Evolutionary conservation across 2,113 vertebrate genomes (phyloP).

Genomic region (Tragelaphus imberbis): DNA sequence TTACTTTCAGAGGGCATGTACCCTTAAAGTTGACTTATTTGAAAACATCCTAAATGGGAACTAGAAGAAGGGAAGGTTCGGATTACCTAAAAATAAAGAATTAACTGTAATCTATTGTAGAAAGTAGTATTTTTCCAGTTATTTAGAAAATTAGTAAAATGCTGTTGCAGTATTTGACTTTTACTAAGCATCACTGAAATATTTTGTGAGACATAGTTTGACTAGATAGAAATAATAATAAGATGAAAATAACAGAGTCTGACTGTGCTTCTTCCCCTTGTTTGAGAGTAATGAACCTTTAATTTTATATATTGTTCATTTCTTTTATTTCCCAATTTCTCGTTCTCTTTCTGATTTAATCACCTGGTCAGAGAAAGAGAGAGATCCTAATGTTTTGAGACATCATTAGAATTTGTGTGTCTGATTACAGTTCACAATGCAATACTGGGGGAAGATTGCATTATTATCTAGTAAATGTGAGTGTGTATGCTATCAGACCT

Average conservation of each 20-base stretch:
- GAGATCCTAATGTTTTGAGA: neutral
- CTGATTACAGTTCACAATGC: neutral
- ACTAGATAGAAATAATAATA: neutral
- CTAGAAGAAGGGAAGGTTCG: neutral
- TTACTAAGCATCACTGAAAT: neutral
- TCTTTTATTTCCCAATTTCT: neutral
- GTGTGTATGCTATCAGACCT: neutral
- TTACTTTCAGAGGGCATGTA: neutral
- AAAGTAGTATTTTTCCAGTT: neutral
- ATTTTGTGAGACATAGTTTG: neutral
- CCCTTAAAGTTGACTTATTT: neutral
- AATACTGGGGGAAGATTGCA: neutral
- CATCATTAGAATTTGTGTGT: neutral
- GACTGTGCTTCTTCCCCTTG: neutral
- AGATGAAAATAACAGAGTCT: neutral
- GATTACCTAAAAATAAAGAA: neutral
- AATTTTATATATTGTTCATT: neutral
- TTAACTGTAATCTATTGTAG: neutral
- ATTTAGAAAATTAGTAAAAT: neutral
- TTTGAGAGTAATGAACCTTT: neutral
- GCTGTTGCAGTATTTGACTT: neutral
- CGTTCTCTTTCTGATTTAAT: neutral
- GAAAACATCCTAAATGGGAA: neutral
- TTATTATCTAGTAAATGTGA: neutral
- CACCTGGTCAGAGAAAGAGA: neutral